Evolutionary conservation across 2,888 invertebrate genomes (phyloP).

Genomic region (Parnassius mnemosyne): DNA sequence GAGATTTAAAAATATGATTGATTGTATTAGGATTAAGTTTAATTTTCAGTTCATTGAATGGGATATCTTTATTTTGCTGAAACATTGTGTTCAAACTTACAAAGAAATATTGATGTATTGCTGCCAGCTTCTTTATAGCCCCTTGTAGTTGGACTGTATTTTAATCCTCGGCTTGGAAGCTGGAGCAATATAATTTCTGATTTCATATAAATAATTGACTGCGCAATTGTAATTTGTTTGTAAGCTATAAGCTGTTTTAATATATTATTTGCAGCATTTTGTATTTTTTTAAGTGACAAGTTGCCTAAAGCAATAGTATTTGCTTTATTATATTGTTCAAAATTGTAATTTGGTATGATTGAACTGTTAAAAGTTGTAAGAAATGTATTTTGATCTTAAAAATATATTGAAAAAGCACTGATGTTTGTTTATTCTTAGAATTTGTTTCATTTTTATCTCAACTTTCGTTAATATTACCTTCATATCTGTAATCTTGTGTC

Average conservation of each 20-base stretch:
- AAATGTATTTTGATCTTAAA: slow-evolving; percentile 78
- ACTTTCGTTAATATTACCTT: neutral
- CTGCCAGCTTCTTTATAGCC: slow-evolving; percentile 37
- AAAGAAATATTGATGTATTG: slow-evolving; percentile 41
- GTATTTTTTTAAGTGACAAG: slow-evolving; percentile 62
- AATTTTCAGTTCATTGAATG: slow-evolving; percentile 61
- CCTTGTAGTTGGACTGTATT: slow-evolving; percentile 11
- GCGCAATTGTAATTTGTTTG: slow-evolving; percentile 33
- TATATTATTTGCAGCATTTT: slow-evolving; percentile 62
- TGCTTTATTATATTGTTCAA: slow-evolving; percentile 51
- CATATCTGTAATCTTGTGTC: neutral
- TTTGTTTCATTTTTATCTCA: slow-evolving; percentile 25
- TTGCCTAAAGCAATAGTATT: slow-evolving; percentile 46
- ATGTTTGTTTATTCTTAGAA: slow-evolving; percentile 41
- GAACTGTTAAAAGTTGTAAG: slow-evolving; percentile 75
- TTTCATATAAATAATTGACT: slow-evolving; percentile 40
- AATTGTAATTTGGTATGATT: slow-evolving; percentile 72
- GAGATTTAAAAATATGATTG: slow-evolving; percentile 63
- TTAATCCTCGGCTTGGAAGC: slow-evolving; percentile 33
- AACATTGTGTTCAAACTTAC: slow-evolving; percentile 43
- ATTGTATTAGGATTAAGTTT: slow-evolving; percentile 73
- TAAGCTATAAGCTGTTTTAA: slow-evolving; percentile 62
- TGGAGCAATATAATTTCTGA: slow-evolving; percentile 49
- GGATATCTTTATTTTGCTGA: slow-evolving; percentile 60
- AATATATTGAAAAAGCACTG: slow-evolving; percentile 70